Percentiles rank a stretch among this genome's conserved stretches.
Evolutionary conservation across 1,140 invertebrate species (phyloP).

Genomic region (Tetranychus cinnabarinus): DNA sequence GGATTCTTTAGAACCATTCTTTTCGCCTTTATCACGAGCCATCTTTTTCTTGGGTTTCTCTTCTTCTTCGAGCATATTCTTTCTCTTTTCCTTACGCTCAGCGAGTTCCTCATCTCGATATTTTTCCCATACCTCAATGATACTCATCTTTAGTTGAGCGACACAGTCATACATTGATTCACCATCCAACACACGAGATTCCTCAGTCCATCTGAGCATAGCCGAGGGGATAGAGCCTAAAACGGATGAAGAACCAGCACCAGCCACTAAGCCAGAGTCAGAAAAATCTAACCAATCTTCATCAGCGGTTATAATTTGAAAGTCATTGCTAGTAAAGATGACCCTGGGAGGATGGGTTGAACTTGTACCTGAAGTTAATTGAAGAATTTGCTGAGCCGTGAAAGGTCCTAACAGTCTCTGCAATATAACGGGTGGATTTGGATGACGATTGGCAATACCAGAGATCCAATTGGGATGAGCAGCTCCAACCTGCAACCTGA

Average conservation of each 20-base stretch:
- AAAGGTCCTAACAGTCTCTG: constrained; percentile 40
- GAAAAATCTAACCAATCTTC: constrained; percentile 31
- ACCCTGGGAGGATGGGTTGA: constrained; percentile 28
- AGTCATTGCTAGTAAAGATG: constrained; percentile 14
- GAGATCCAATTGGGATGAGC: constrained; percentile 21
- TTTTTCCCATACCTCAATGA: constrained; percentile 29
- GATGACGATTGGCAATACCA: constrained; percentile 20
- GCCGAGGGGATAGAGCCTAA: constrained; percentile 30
- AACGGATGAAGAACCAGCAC: constrained; percentile 7
- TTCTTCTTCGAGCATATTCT: constrained; percentile 29
- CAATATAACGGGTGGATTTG: constrained; percentile 44
- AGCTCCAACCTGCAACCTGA: no score
- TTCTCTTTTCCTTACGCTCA: constrained; percentile 34
- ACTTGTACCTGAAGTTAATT: constrained; percentile 27
- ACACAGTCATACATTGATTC: constrained; percentile 58
- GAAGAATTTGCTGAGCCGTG: constrained; percentile 34
- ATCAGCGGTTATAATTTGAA: constrained; percentile 27
- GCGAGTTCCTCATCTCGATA: constrained; percentile 34
- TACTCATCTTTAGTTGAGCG: constrained; percentile 26
- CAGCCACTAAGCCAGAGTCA: constrained; percentile 14
- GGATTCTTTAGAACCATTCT: background rate
- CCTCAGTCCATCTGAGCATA: constrained; percentile 62
- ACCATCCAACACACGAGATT: constrained; percentile 52
- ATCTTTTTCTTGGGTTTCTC: constrained; percentile 1
- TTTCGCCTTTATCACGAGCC: background rate